Base-by-base conservation (phyloP, 2,888 invertebrate genomes). In the Pyrgus malvae region DNA sequence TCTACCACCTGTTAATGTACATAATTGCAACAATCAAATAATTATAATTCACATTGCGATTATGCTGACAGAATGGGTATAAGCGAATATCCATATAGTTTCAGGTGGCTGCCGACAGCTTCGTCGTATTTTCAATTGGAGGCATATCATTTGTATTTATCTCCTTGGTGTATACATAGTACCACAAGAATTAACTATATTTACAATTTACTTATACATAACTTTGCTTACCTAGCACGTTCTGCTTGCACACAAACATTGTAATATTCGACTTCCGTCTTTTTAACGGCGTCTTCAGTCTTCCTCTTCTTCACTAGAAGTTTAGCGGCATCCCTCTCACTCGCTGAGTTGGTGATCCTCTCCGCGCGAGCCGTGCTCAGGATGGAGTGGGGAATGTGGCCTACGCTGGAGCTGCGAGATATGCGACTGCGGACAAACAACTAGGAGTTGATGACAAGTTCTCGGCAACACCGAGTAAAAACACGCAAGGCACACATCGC, bases 211-310 rank as follows among this genome's bases (percentile, higher is more conserved):
- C 4, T 3, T 12, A 12, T 37, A 2, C 9, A 9, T 14, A 8
- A 2, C 1, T 7, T 35, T 7, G 1, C 35, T 63, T 90, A 95
- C 92, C 97, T 94, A 14, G 97, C 94, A 67, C 97, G 91, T 87
- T 98, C 98, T 23, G 98, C 96, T 67, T 97, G 93, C 61, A 98
- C 95, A 73, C 97, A 97, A 46, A 96, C 93, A 61, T 96, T 96
- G 73, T 98, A 98, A 83, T 98, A 98, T 73, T 98, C 97, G 58
- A 96, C 95, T 84, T 98, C 98, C 46, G 97, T 95, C 77, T 97
- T 96, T 73, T 96, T 95, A 25, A 98, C 95, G 3, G 96, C 94
- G 72, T 98, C 97, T 82, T 97, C 97, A 17, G 97, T 95, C 84
- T 98, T 97, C 65, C 95, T 92, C 72, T 97, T 94, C 75, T 98